Evolutionary conservation across 2,888 invertebrate species (phyloP), one percentile per base, ranked within the genome.

Genomic region (Melieria crassipennis): DNA sequence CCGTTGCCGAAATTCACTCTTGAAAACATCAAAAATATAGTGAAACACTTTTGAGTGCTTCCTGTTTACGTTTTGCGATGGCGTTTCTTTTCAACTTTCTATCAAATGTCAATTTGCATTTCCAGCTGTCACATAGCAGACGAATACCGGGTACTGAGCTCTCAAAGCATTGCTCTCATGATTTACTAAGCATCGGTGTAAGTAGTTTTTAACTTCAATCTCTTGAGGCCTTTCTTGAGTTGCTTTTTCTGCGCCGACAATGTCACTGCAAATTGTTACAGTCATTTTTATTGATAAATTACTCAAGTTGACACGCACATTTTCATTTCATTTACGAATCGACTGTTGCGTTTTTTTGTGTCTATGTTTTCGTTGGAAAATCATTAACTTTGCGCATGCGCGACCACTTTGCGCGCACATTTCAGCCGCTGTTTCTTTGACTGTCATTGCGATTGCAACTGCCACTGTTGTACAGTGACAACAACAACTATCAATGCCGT

Each of bases 221-320:
- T 30, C 30, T 30, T 30, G 30, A 30, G 30, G 30, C 30, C 30
- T 30, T 30, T 30, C 30, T 30, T 30, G 30, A 1, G 30, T 30
- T 30, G 30, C 30, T 30, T 30, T 30, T 30, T 52, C 1, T n/a
- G 13, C 50, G 11, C 10, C 52, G 10, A 13, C 52, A 52, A 52
- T 52, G 52, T 6, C 52, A 52, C n/a, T 5, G 13, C 11, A n/a
- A 52, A 52, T 52, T n/a, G 52, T 52, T 52, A 13, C 63, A 45
- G 62, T 63, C 61, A 58, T 13, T 46, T 50, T 46, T 50, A 42
- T 56, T 70, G 60, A 70, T 58, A 65, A 70, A 70, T 70, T 58
- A 57, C 48, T 45, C 57, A 60, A 61, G 56, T 65, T 45, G 57
- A 11, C 60, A 52, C 50, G 52, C 58, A 63, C 48, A 63, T 58